Base-by-base conservation (phyloP, 2,113 vertebrate genomes). In the Otis tarda region DNA sequence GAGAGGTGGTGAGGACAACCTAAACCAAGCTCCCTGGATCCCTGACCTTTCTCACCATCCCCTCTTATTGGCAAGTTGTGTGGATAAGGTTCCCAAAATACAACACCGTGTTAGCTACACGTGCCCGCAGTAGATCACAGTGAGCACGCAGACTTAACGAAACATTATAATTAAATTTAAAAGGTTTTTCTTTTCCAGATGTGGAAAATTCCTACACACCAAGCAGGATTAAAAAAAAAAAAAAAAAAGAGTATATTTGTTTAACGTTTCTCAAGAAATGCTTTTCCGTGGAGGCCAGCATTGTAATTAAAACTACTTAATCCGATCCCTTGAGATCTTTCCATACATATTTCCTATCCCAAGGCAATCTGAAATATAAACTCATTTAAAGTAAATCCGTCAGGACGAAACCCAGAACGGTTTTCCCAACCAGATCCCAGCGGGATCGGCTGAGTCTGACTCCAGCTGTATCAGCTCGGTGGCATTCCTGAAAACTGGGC, bases 281-380 rank as follows among this genome's bases (percentile, higher is more conserved):
- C 43, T 93, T 96, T 49, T 94, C 87, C 25, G 0, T 1, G 23
- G 75, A 91, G 82, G 86, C 57, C 64, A 81, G 27, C 50, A 50
- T 23, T 89, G 68, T 84, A 63, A 86, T 93, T 97, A 94, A 96
- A 96, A 96, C 88, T 82, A 70, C 23, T 89, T 93, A 93, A 96
- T 91, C 61, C 13, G 1, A 50, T 93, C 93, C 85, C 94, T 82
- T 80, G 96, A 96, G 90, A 92, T 30, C 81, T 23, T 86, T 93
- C 80, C 65, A 83, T 92, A 94, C 57, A 77, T 80, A 89, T 93
- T 89, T 95, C 61, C 83, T 93, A 69, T 69, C 71, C 87, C 93
- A 68, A 83, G 83, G 61, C 81, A 92, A 92, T 94, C 95, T 83
- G 59, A 95, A 97, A 78, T 45, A 80, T 53, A 92, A 94, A 94